Evolutionary conservation across 2,797 vertebrate genomes (phyloP), one percentile per base, ranked within the genome.

Genomic region (Lutra lutra): DNA sequence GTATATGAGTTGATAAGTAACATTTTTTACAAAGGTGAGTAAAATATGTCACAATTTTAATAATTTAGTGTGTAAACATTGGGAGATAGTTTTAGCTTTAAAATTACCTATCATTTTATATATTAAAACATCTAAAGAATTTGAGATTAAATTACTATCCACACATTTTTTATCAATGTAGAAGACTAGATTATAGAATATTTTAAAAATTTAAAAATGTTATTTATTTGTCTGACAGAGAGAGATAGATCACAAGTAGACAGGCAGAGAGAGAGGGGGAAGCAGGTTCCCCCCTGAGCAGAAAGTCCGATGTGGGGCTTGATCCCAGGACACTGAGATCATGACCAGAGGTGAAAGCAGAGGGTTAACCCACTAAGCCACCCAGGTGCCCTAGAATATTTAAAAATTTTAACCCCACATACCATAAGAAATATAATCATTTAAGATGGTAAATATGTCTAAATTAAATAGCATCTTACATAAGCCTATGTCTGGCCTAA

Each of bases 91-190:
- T 64, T 38, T 96, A 97, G 84, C 62, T 89, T 94, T 86, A 89
- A 70, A 88, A 60, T 2, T 73, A 79, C 35, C 0, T 77, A 48
- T 2, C 20, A 9, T 43, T 12, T 32, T 73, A 35, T 51, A 54
- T 83, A 11, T 91, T 89, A 79, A 73, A 80, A 58, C 5, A 58
- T 86, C 29, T 64, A 72, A 87, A 86, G 60, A 95, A 38, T 89
- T 93, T 92, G 18, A 93, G 73, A 82, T 96, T 95, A 92, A 48
- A 96, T 89, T 91, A 91, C 82, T 96, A 97, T 38, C 86, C 18
- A 93, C 56, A 95, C 11, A 95, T 78, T 20, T 85, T 27, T 97
- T 86, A 93, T 95, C 86, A 56, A 29, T 70, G 70, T 77, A 75
- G 40, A 38, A 85, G n/a, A 96, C 48, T 86, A 72, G 18, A 96